Base-by-base conservation (phyloP, 2,888 invertebrate genomes). In the Chironomus tentans region DNA sequence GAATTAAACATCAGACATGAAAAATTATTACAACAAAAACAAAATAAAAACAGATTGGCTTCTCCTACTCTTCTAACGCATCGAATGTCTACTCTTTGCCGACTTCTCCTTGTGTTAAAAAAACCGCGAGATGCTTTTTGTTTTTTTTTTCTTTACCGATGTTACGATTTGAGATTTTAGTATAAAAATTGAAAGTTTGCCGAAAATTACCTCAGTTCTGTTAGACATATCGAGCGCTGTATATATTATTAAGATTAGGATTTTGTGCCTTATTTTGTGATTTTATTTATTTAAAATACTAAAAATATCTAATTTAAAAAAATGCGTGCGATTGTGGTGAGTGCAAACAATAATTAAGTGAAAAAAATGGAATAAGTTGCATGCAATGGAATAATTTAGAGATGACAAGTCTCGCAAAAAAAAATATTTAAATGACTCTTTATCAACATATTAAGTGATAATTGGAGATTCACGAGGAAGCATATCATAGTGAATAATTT, bases 181-280 rank as follows among this genome's bases (percentile, higher is more conserved):
- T 74, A 74, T 74, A 74, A 74, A 74, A 74, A 74, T 62, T 68
- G 74, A 74, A 74, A 74, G 74, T 68, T 21, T 74, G 65, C 61
- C 62, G 61, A 46, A 18, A 28, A 74, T 13, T 62, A 65, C 13
- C 18, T 74, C 74, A 74, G 74, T 74, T 68, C 46, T 65, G 21
- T 74, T 68, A 13, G 22, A 74, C 65, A 68, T 13, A 22, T 61
- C 68, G 65, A 65, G 21, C 48, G 62, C 15, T 65, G 7, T n/a
- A 10, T 38, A 38, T 38, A 62, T 22, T 65, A 48, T 65, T 22
- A 46, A 68, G 22, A 24, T 22, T 70, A 15, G 15, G 12, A 65
- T 38, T 38, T 68, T 4, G 68, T 15, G 68, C 12, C n/a, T 38
- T 24, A 28, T 38, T 28, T 13, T 68, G 13, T 68, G 28, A 28